phyloP scores from a whole-genome alignment of 2,888 invertebrate genomes.

The Cephus pulcher region DNA sequence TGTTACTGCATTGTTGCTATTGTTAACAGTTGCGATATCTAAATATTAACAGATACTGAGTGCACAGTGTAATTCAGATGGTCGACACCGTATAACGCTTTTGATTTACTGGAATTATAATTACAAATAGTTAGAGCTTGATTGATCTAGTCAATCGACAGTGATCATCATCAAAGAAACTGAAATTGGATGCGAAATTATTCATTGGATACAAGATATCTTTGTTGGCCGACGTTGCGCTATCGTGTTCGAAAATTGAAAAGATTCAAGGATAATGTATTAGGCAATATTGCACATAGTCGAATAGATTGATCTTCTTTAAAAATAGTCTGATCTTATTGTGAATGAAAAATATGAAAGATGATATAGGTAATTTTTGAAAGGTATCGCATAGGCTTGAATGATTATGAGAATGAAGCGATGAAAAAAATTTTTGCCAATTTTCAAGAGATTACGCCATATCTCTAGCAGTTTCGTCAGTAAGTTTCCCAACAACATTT shows the following conservation, averaged over 20 bases:
- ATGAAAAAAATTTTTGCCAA: not conserved
- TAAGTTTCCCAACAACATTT: not conserved
- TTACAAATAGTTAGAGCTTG: not conserved
- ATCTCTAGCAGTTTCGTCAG: not conserved
- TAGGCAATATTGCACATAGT: too few relatives aligned
- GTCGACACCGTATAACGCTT: not conserved
- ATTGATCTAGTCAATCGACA: not conserved
- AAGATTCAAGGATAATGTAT: too few relatives aligned
- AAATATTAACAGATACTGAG: too few relatives aligned
- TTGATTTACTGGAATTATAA: not conserved
- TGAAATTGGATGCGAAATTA: not conserved
- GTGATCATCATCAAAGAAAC: not conserved
- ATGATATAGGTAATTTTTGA: too few relatives aligned
- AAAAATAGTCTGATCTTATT: not conserved
- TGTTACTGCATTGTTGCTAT: not conserved
- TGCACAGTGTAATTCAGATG: not conserved
- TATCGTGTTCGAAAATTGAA: too few relatives aligned
- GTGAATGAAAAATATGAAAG: not conserved
- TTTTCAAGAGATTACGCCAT: not conserved
- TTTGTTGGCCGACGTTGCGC: too few relatives aligned
- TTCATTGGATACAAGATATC: too few relatives aligned
- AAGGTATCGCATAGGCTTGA: too few relatives aligned
- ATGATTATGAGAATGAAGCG: too few relatives aligned
- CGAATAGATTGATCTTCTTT: not conserved
- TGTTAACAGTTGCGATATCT: not conserved